Evolutionary conservation across 1,140 invertebrate species (phyloP).

Genomic region (Heliconius congener): DNA sequence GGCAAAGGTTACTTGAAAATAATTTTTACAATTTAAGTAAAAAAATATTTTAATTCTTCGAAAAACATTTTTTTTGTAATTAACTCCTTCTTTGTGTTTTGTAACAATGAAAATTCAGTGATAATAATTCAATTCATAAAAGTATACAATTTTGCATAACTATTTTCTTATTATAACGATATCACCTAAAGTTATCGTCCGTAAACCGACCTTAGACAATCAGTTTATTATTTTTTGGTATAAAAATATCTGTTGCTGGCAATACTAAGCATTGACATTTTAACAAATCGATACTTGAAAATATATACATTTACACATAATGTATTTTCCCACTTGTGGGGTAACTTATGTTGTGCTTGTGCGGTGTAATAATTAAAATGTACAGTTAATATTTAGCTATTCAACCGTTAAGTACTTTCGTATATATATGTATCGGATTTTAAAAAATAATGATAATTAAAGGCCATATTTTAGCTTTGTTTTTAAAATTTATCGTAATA

Average conservation of each 20-base stretch:
- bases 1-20: too few relatives aligned
- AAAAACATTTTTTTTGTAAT: too few relatives aligned
- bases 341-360: slow-evolving; percentile 4
- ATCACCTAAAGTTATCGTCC: too few relatives aligned
- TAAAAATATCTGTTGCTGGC: not conserved
- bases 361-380: not conserved
- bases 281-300: slow-evolving; percentile 24
- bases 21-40: too few relatives aligned
- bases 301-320: not conserved
- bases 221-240: too few relatives aligned
- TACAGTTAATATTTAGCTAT: not conserved
- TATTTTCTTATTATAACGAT: too few relatives aligned
- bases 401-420: not conserved
- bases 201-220: too few relatives aligned
- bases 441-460: not conserved
- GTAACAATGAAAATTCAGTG: too few relatives aligned
- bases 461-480: not conserved
- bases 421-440: not conserved
- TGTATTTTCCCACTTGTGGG: slow-evolving; percentile 22
- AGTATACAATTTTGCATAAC: too few relatives aligned
- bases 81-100: too few relatives aligned
- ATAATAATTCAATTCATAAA: too few relatives aligned
- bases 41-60: too few relatives aligned
- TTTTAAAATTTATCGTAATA: not conserved
- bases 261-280: slow-evolving; percentile 2